Evolutionary conservation across 2,113 vertebrate species (phyloP).

Genomic region (Brienomyrus longianalis): DNA sequence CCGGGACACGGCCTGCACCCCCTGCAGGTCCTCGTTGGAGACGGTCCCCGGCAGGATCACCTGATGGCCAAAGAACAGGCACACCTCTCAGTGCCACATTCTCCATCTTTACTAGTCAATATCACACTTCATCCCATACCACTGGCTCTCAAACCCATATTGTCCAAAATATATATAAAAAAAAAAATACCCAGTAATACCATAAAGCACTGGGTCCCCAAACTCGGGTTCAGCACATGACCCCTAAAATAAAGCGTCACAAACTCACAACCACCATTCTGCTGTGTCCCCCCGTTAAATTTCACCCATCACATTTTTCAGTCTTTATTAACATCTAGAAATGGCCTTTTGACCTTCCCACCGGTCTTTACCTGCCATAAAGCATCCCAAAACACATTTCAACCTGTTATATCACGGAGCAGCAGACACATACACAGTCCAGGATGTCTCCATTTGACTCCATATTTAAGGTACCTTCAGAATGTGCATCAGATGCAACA

Average conservation of each 20-base stretch:
- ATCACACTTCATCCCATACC: too few relatives aligned
- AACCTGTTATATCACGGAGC: background rate
- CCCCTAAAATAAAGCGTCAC: background rate
- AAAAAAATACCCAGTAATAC: background rate
- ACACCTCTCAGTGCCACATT: background rate
- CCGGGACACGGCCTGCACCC: constrained; percentile 46
- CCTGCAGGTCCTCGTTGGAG: constrained; percentile 44
- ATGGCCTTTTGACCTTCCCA: background rate
- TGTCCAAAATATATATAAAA: background rate
- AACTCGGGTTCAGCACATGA: background rate
- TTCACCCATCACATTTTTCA: background rate
- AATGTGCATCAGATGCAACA: constrained; percentile 52
- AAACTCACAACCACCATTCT: background rate
- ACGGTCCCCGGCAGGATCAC: constrained; percentile 51
- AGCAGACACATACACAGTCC: background rate
- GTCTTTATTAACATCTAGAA: background rate
- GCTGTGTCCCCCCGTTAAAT: background rate
- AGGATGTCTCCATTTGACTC: background rate
- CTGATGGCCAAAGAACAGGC: constrained; percentile 28
- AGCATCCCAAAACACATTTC: background rate
- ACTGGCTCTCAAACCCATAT: background rate
- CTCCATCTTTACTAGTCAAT: background rate
- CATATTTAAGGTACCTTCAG: constrained; percentile 49
- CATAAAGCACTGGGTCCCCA: background rate
- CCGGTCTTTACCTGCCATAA: background rate